Evolutionary conservation across 2,888 invertebrate species (phyloP), one percentile per base, ranked within the genome.

Genomic region (Scaptomyza polygonia): DNA sequence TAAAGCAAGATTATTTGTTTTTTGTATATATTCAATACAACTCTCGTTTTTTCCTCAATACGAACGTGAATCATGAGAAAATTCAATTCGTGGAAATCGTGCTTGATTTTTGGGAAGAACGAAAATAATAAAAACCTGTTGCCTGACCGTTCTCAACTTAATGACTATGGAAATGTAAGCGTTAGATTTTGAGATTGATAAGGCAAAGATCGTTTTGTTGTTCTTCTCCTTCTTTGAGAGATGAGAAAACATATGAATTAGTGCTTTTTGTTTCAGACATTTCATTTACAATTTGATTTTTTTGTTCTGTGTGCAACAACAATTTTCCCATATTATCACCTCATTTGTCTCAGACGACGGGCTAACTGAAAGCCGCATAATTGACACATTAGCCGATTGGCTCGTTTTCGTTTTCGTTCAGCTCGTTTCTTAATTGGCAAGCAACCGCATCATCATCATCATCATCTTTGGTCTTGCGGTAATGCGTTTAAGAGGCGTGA

Each of bases 401-500:
- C 78, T 66, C 74, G 71, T 71, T 74, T 83, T 72, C n/a, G 43
- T 34, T 64, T 76, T 66, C 74, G 71, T 70, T 74, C 83, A 6
- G 45, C 36, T 73, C 16, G 30, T 34, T 34, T 64, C 54, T 47
- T 27, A 63, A 63, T 62, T 62, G 63, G 63, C 63, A 63, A 51
- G 52, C 44, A 63, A 63, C 61, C 77, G 55, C 67, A 61, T 48
- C 62, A 39, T 56, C 59, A 55, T 56, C 59, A 55, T 53, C 42
- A 27, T 30, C 51, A 55, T 48, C 30, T 14, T 56, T 29, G 42
- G 42, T 39, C 34, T 36, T 54, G 34, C 36, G 42, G 71, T 73
- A 79, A 77, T 87, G 86, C 77, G 77, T 77, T 83, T 71, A 83
- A 85, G 86, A 87, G 85, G 85, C 87, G 85, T 86, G 87, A 86